Base-by-base conservation (phyloP, 2,113 vertebrate species). In the Gallinago paraguaiae region DNA sequence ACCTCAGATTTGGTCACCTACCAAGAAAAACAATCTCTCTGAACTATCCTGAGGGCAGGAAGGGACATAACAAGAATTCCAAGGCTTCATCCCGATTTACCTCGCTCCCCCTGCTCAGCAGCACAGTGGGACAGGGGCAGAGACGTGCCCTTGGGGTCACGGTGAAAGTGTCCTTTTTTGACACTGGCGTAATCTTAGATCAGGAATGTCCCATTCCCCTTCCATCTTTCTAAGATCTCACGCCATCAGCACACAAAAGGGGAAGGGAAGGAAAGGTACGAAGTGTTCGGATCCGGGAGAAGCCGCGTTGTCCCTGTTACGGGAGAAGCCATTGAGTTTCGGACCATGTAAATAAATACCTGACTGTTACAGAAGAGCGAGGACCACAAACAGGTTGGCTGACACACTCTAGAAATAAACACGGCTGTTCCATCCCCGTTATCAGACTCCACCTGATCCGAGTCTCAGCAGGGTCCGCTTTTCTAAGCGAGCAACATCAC, bases 361-460 rank as follows among this genome's bases (percentile, higher is more conserved):
- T 81, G 59, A 30, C 59, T 35, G 33, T 31, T 72, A 53, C 0
- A 80, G 76, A 65, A 74, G 76, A 83, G 71, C 14, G 31, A 72
- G 64, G 75, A 67, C 6, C 50, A 90, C 50, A 74, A 88, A 31
- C 45, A 83, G 75, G 25, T 81, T 81, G 51, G 27, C 68, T 92
- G 92, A 83, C 60, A 67, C 79, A 57, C 65, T 88, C 76, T 27
- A n/a, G 88, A 95, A 94, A 92, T 50, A 94, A 97, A 96, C 79
- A 90, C 0, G 1, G 56, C 39, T 77, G 50, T 93, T 95, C 82
- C 68, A 80, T 41, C n/a, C 27, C 59, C 2, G 3, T 88, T 95
- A 88, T 94, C 94, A 81, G 82, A 65, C 2, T 48, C 0, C 54
- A 94, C 68, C 80, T 92, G 76, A 90, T 74, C 82, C 17, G 28